phyloP scores from a whole-genome alignment of 2,113 vertebrate species.

The Corythoichthys intestinalis region DNA sequence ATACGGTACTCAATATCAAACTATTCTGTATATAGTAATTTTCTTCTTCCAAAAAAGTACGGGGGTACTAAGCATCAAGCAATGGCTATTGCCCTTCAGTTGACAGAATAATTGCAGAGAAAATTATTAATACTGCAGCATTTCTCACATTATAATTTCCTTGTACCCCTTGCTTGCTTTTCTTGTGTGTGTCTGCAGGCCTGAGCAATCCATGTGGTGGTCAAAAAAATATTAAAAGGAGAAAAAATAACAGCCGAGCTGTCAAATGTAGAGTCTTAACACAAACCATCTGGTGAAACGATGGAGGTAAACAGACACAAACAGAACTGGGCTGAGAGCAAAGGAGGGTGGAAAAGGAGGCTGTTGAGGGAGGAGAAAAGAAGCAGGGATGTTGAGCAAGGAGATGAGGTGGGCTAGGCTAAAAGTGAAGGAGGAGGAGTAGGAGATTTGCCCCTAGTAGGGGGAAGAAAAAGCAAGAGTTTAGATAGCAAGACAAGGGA shows the following conservation, averaged over 20 bases:
- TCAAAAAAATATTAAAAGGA: constrained; percentile 64
- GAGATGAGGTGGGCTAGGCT: constrained; percentile 43
- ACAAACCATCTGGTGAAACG: constrained; percentile 73
- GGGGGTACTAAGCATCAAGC: constrained; percentile 52
- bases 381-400: constrained; percentile 39
- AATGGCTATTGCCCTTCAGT: constrained; percentile 60
- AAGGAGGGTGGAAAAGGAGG: constrained; percentile 24
- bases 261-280: constrained; percentile 70
- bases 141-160: constrained; percentile 70
- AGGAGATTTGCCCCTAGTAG: constrained; percentile 27
- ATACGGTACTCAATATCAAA: constrained; percentile 70
- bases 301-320: constrained; percentile 64
- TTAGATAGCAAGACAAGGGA: constrained; percentile 36
- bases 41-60: constrained; percentile 24
- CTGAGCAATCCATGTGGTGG: constrained; percentile 51
- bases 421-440: constrained; percentile 37
- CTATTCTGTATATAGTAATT: constrained; percentile 64
- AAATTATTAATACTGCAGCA: constrained; percentile 58
- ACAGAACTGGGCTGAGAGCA: constrained; percentile 40
- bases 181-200: constrained; percentile 49
- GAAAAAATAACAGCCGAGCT: constrained; percentile 44
- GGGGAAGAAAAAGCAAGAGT: constrained; percentile 7
- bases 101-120: constrained; percentile 67
- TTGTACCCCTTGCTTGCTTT: constrained; percentile 54
- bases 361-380: constrained; percentile 27